Base-by-base conservation (phyloP, 2,888 invertebrate species). In the Camponotus fellah region DNA sequence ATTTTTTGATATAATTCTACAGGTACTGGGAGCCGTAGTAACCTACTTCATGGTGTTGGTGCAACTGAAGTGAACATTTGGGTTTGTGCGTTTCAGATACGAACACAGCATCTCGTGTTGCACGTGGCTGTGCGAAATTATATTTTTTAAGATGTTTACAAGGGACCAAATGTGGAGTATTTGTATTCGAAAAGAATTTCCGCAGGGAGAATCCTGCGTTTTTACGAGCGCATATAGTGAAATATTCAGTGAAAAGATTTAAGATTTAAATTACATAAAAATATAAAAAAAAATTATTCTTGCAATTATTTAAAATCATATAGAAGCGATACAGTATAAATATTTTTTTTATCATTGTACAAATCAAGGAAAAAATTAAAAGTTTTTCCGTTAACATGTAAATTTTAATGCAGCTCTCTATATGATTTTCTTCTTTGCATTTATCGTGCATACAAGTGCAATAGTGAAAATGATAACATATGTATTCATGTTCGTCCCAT, bases 41-140 rank as follows among this genome's bases (percentile, higher is more conserved):
- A 98, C 98, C 43, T 98, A 98, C 95, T 98, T 98, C 96, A 98
- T 98, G 98, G 98, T 98, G 95, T 95, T 98, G 96, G 98, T 98
- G 75, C 98, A 98, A 95, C 96, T 98, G 93, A 98, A 98, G 94
- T 98, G 96, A 91, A 90, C 64, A 43, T 6, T 26, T n/a, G 58
- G 40, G 26, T 66, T 17, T 12, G 46, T 14, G 60, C 14, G 21
- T 46, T 82, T 26, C 58, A 14, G n/a, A 68, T 34, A n/a, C 60
- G 71, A 68, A 46, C 58, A 68, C 21, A 37, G 62, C 21, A 58
- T 34, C 8, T 65, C 62, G 58, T 49, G 60, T 66, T 80, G 79
- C 79, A 65, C 37, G 43, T 56, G 49, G 53, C 26, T 79, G 69
- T 58, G 74, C 49, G 10, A 79, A 53, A 62, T 75, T 64, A 43